Evolutionary conservation across 1,140 invertebrate genomes (phyloP).

Genomic region (Drosophila asahinai): DNA sequence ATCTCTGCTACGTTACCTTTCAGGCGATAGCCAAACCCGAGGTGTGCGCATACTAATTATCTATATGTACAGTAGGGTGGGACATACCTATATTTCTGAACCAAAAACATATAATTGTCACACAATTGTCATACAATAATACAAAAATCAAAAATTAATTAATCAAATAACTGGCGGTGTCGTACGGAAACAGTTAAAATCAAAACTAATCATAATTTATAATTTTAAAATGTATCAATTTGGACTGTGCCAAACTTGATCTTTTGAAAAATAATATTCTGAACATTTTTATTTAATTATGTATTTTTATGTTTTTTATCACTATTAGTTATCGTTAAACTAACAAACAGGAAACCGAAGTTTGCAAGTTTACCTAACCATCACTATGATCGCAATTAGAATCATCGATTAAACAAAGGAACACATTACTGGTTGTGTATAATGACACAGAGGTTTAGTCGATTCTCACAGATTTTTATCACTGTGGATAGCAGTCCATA

Average conservation of each 20-base stretch:
- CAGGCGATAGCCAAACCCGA: conserved; percentile 87
- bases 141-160: background rate
- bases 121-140: background rate
- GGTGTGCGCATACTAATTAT: conserved; percentile 84
- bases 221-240: background rate
- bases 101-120: background rate
- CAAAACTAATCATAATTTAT: background rate
- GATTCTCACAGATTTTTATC: too few relatives aligned
- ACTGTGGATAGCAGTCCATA: too few relatives aligned
- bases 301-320: background rate
- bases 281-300: background rate
- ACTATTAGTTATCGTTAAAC: background rate
- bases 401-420: too few relatives aligned
- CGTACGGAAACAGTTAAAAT: background rate
- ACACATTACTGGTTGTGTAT: too few relatives aligned
- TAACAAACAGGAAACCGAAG: too few relatives aligned
- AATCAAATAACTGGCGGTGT: background rate
- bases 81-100: background rate
- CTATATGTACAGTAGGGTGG: conserved; percentile 29
- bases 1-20: conserved; percentile 94
- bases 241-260: background rate
- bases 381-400: too few relatives aligned
- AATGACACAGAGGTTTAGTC: too few relatives aligned
- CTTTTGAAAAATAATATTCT: background rate
- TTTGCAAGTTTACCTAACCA: too few relatives aligned